Base-by-base conservation (phyloP, 2,888 invertebrate genomes). In the Agelastica alni region DNA sequence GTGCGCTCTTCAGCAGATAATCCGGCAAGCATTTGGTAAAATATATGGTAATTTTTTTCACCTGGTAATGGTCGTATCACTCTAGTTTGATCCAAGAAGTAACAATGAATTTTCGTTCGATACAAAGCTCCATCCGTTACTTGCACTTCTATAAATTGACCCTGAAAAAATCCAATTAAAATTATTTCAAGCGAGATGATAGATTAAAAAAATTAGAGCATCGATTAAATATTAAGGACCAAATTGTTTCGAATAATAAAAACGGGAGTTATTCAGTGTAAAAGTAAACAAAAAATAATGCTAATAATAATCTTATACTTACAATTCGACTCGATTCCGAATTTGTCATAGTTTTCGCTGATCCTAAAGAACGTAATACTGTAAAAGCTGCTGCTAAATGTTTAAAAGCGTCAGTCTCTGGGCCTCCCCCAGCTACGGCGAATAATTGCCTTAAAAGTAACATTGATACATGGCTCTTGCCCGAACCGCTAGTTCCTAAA, bases 1-100 rank as follows among this genome's bases (percentile, higher is more conserved):
- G 87, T 85, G 75, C 89, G 80, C 74, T 96, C 96, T 64, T 96
- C 95, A 47, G 85, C 79, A 34, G 89, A 86, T 17, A 96, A 82
- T 0, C 96, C 96, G 12, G 94, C 93, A 45, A 93, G 78, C 87
- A 96, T 88, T 81, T 96, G 95, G 80, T 96, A 96, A 80, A 96
- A 96, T 69, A 96, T 94, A 77, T 96, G 95, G 78, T 94, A 96
- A 80, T 96, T 96, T 75, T 93, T 93, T 79, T 96, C 96, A 70
- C 88, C 87, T 10, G 88, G 84, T 66, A 91, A 81, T 14, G 93
- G 92, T 28, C 88, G 83, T 63, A 94, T 93, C 47, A 96, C 94
- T 58, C 96, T 85, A 43, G 92, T 93, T 80, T 96, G 93, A 75
- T 96, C 96, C 72, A 96, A 81, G 77, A 96, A 95, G 78, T 95